A percentile compares a stretch with the other conserved stretches of the same genome.
phyloP scores from a whole-genome alignment of 1,140 invertebrate genomes.

The Drosophila ficusphila region DNA sequence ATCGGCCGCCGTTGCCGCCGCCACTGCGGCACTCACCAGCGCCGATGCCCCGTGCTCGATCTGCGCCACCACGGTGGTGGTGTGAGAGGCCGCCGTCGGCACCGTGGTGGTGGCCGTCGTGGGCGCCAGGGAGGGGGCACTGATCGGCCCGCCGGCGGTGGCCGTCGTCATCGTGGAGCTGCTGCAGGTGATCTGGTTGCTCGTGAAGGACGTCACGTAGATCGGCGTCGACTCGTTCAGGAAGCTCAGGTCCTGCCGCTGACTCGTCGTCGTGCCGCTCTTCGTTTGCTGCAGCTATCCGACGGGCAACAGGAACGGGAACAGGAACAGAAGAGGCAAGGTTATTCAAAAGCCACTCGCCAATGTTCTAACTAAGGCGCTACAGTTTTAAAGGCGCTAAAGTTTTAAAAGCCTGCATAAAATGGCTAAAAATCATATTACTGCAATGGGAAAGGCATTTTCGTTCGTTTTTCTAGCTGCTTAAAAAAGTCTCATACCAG shows the following conservation, averaged over 20 bases:
- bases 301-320: too few relatives aligned
- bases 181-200: constrained; percentile 86
- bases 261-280: constrained; percentile 84
- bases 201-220: constrained; percentile 91
- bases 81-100: constrained; percentile 33
- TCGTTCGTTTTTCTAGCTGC: too few relatives aligned
- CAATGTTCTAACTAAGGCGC: too few relatives aligned
- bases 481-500: too few relatives aligned
- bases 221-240: constrained; percentile 87
- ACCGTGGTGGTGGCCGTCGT: constrained; percentile 59
- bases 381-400: too few relatives aligned
- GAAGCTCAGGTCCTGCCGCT: constrained; percentile 86
- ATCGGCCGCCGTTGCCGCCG: constrained; percentile 61
- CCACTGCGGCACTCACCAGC: constrained; percentile 59
- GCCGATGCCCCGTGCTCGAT: constrained; percentile 44
- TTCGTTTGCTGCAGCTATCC: constrained; percentile 82
- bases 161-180: constrained; percentile 86
- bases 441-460: too few relatives aligned
- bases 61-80: constrained; percentile 43
- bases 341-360: too few relatives aligned
- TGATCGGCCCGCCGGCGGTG: constrained; percentile 81
- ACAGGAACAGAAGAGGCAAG: too few relatives aligned
- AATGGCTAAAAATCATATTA: too few relatives aligned
- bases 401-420: too few relatives aligned
- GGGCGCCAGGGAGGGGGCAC: constrained; percentile 70